A percentile compares a stretch with the other conserved stretches of the same genome.
These are phyloP conservation scores for Thermophis baileyi DNA, from an alignment of 2,113 vertebrate species.

Conservation along the genomic window DNA sequence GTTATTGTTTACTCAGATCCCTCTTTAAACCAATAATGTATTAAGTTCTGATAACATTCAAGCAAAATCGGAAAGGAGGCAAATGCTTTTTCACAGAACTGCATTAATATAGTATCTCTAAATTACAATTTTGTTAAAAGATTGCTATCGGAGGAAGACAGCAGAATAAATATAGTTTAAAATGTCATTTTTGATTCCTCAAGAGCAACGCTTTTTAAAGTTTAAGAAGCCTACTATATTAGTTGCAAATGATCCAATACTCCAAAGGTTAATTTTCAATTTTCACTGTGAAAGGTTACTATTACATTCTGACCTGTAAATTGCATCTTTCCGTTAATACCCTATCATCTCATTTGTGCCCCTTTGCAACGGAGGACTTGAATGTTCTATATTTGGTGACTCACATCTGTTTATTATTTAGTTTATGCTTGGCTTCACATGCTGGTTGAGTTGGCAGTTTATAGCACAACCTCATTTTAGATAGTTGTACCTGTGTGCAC, in stretches of 20 bases:
- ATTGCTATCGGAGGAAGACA: not conserved
- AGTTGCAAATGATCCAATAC: conserved; percentile 72
- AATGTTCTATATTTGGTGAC: conserved; percentile 77
- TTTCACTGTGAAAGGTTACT: conserved; percentile 78
- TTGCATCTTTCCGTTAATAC: conserved; percentile 78
- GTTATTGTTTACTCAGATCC: not conserved
- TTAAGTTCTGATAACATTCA: not conserved
- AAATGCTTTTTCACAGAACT: not conserved
- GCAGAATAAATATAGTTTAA: conserved; percentile 16
- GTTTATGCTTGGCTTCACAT: conserved; percentile 74
- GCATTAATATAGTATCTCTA: not conserved
- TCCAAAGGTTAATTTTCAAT: conserved; percentile 84
- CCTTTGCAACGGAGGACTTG: conserved; percentile 70
- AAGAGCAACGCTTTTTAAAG: conserved; percentile 23
- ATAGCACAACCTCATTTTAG: conserved; percentile 43
- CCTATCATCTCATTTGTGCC: conserved; percentile 78
- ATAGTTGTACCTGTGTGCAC: conserved; percentile 54
- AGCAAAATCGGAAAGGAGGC: not conserved
- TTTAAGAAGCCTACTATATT: conserved; percentile 46
- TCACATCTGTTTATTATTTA: conserved; percentile 85
- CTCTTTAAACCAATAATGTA: not conserved
- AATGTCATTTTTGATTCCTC: conserved; percentile 9
- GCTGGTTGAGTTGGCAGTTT: conserved; percentile 69
- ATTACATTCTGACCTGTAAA: conserved; percentile 85
- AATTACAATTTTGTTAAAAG: not conserved